A percentile compares a stretch with the other conserved stretches of the same genome.
Conservation (phyloP, 2,113 vertebrate species). For the Percina caprodes region DNA sequence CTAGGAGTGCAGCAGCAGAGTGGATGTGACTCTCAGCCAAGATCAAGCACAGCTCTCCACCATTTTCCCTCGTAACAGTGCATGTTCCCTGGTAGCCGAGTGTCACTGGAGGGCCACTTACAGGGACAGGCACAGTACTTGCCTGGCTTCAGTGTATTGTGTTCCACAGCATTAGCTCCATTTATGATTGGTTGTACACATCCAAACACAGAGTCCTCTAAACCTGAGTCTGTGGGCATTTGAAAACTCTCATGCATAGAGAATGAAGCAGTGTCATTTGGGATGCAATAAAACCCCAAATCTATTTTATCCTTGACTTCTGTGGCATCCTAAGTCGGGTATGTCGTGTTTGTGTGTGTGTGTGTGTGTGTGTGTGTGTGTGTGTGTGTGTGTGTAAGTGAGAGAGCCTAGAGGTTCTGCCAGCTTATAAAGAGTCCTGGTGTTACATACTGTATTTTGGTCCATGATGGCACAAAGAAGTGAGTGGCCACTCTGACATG, state of each 20-base stretch:
- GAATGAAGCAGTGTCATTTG: background rate
- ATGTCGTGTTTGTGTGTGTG: background rate
- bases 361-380: background rate
- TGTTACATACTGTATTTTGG: slow-evolving; percentile 24
- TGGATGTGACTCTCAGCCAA: slow-evolving; percentile 52
- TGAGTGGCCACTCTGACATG: slow-evolving; percentile 23
- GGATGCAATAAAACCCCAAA: background rate
- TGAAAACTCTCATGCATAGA: slow-evolving; percentile 4
- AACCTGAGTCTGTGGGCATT: slow-evolving; percentile 25
- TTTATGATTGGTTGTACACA: slow-evolving; percentile 9
- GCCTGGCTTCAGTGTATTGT: slow-evolving; percentile 39
- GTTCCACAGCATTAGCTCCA: slow-evolving; percentile 33
- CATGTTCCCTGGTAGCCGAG: slow-evolving; percentile 53
- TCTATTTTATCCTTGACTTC: background rate
- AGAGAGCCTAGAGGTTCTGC: background rate
- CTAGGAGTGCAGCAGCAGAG: slow-evolving; percentile 35
- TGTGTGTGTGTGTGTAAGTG: background rate
- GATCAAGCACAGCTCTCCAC: slow-evolving; percentile 63
- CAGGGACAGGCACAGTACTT: slow-evolving; percentile 38
- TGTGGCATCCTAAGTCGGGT: background rate
- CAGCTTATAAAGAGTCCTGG: background rate
- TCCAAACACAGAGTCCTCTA: slow-evolving; percentile 10
- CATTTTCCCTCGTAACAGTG: slow-evolving; percentile 45
- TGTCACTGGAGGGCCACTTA: slow-evolving; percentile 60
- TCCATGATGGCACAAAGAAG: background rate